Conservation (phyloP, 2,797 vertebrate species). For the Amphiprion clarkii region DNA sequence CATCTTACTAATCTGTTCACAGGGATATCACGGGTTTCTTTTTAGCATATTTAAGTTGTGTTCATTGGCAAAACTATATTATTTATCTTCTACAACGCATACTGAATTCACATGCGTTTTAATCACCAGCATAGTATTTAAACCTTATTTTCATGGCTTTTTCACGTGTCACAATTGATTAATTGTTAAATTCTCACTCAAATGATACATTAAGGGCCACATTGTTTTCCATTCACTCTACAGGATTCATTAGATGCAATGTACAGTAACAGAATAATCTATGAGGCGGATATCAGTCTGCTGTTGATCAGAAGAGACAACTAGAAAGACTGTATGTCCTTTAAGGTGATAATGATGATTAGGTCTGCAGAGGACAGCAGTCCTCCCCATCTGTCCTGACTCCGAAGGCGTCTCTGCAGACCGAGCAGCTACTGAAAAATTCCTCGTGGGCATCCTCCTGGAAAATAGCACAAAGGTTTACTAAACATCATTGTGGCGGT, state of each 20-base stretch:
- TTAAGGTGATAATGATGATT: conserved; percentile 84
- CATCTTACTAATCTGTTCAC: not conserved
- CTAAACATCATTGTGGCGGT: conserved; percentile 84
- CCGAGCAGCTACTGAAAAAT: conserved; percentile 91
- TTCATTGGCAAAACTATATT: not conserved
- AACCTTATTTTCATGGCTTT: not conserved
- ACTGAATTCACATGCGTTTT: not conserved
- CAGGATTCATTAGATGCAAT: conserved; percentile 16
- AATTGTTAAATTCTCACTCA: conserved; percentile 13
- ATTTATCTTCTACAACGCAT: not conserved
- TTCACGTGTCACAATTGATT: not conserved
- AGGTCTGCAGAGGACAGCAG: conserved; percentile 87
- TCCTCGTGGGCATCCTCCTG: conserved; percentile 95
- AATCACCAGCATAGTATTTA: not conserved
- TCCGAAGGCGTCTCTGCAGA: conserved; percentile 87
- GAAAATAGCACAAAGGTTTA: conserved; percentile 89
- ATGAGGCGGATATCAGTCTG: conserved; percentile 28
- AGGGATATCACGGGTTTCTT: not conserved
- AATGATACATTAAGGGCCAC: conserved; percentile 6
- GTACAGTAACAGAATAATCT: conserved; percentile 49
- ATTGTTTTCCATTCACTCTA: conserved; percentile 22
- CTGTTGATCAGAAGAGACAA: conserved; percentile 81
- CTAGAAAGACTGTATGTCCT: conserved; percentile 68
- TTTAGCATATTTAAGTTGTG: not conserved
- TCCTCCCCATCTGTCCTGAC: conserved; percentile 90